phyloP scores from a whole-genome alignment of 2,888 invertebrate genomes.

The Catocala sponsa region DNA sequence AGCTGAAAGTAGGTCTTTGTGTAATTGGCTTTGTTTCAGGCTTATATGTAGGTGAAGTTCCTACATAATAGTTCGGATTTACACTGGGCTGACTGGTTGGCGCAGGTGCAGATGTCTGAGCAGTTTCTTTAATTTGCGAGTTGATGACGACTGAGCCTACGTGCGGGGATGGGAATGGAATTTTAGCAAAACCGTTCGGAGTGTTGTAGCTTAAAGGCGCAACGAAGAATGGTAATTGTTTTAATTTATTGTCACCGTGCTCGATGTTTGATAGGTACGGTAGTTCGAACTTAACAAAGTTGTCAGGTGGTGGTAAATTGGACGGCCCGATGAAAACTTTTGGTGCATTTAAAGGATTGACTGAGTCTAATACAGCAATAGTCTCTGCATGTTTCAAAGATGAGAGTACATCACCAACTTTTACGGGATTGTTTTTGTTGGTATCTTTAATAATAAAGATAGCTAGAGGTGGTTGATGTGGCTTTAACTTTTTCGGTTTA shows the following conservation, averaged over 20 bases:
- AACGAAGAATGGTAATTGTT: slow-evolving; percentile 94
- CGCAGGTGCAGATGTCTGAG: slow-evolving; percentile 55
- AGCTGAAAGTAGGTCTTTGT: slow-evolving; percentile 78
- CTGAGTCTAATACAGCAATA: slow-evolving; percentile 93
- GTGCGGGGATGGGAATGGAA: slow-evolving; percentile 95
- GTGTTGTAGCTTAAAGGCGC: slow-evolving; percentile 95
- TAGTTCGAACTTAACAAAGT: slow-evolving; percentile 93
- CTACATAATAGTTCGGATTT: slow-evolving; percentile 56
- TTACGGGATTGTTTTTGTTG: slow-evolving; percentile 83
- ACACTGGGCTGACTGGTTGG: slow-evolving; percentile 27
- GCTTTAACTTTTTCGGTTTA: slow-evolving; percentile 89
- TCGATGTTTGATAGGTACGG: slow-evolving; percentile 94
- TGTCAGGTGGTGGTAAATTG: slow-evolving; percentile 90
- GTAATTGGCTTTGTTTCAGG: slow-evolving; percentile 72
- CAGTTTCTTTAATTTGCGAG: slow-evolving; percentile 74
- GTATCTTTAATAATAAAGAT: slow-evolving; percentile 91
- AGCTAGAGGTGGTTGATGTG: slow-evolving; percentile 95
- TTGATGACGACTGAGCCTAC: slow-evolving; percentile 95
- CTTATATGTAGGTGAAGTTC: slow-evolving; percentile 53
- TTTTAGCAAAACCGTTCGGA: slow-evolving; percentile 95
- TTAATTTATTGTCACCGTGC: slow-evolving; percentile 91
- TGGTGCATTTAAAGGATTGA: slow-evolving; percentile 90
- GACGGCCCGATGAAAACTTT: slow-evolving; percentile 95
- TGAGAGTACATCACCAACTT: slow-evolving; percentile 91
- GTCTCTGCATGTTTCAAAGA: slow-evolving; percentile 91